A percentile compares a stretch with the other conserved stretches of the same genome.
phyloP scores from a whole-genome alignment of 92 coral and sea anemone species.

The Galaxea fascicularis region DNA sequence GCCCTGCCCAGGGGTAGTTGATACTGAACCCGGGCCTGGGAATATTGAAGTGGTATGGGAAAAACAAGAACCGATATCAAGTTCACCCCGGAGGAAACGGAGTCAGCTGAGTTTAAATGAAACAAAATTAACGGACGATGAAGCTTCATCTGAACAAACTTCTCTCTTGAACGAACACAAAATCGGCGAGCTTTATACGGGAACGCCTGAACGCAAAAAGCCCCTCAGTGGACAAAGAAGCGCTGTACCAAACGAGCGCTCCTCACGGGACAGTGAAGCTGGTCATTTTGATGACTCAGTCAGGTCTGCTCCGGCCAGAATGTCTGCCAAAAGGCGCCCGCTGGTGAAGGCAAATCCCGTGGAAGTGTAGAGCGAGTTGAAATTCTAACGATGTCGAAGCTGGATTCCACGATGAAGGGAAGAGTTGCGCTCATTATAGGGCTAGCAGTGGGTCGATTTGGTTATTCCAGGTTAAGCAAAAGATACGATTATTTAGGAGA shows the following conservation, averaged over 20 bases:
- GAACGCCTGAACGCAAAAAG: slow-evolving; percentile 16
- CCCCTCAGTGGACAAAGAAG: not conserved
- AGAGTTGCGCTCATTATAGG: not conserved
- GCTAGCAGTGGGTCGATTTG: not conserved
- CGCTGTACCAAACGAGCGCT: not conserved
- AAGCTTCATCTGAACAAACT: not conserved
- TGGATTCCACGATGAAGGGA: not conserved
- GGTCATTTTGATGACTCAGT: slow-evolving; percentile 50
- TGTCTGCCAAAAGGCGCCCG: slow-evolving; percentile 61
- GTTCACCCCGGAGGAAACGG: slow-evolving; percentile 19
- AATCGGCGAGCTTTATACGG: slow-evolving; percentile 4
- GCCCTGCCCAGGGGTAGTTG: slow-evolving; percentile 7
- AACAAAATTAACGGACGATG: slow-evolving; percentile 15
- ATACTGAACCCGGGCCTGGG: not conserved
- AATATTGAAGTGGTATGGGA: slow-evolving; percentile 39
- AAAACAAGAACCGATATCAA: slow-evolving; percentile 12
- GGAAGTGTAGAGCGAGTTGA: slow-evolving; percentile 45
- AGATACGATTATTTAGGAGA: no score
- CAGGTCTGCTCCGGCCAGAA: slow-evolving; percentile 36
- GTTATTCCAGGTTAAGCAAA: no score
- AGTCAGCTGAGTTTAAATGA: slow-evolving; percentile 21
- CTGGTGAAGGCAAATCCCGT: slow-evolving; percentile 61
- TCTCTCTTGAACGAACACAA: not conserved
- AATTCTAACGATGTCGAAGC: not conserved
- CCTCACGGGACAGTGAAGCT: slow-evolving; percentile 25